phyloP scores from a whole-genome alignment of 2,797 vertebrate species.

The Aulostomus chinensis region DNA sequence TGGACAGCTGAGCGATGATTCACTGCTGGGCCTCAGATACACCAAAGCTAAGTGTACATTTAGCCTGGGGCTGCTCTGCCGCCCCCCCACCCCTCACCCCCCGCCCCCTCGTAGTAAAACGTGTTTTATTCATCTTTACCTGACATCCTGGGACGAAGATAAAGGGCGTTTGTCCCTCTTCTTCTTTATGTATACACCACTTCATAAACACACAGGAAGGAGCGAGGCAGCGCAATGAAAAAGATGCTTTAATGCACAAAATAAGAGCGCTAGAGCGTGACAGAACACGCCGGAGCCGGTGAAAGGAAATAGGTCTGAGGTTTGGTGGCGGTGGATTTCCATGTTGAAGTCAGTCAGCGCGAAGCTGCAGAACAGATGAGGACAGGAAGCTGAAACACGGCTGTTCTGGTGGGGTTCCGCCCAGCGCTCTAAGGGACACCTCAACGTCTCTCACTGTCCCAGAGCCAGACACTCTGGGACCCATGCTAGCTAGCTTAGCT shows the following conservation, averaged over 20 bases:
- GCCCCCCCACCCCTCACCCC: slow-evolving; percentile 52
- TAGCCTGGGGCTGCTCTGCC: slow-evolving; percentile 60
- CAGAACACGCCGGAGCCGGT: slow-evolving; percentile 43
- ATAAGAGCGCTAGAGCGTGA: slow-evolving; percentile 60
- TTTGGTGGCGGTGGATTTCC: slow-evolving; percentile 54
- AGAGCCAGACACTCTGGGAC: no score
- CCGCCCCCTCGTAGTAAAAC: slow-evolving; percentile 43
- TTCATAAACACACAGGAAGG: slow-evolving; percentile 16
- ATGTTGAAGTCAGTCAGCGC: slow-evolving; percentile 34
- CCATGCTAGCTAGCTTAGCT: no score
- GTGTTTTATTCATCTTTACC: slow-evolving; percentile 28
- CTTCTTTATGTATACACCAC: slow-evolving; percentile 6
- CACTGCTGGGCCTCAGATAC: slow-evolving; percentile 47
- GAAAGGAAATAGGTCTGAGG: slow-evolving; percentile 60
- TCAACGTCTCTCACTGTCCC: no score
- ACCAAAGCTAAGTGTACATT: slow-evolving; percentile 64
- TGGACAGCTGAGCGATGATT: slow-evolving; percentile 78
- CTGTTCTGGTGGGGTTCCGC: no score
- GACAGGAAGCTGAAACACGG: no score
- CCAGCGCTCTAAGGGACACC: no score
- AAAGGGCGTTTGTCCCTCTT: neutral
- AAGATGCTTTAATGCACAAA: slow-evolving; percentile 49
- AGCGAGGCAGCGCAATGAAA: slow-evolving; percentile 25
- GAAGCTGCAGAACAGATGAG: slow-evolving; percentile 50
- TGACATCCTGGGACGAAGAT: slow-evolving; percentile 3